A percentile compares a stretch with the other conserved stretches of the same genome.
These are phyloP conservation scores for Rhinophrynus dorsalis DNA, from an alignment of 2,797 vertebrate genomes.

Conservation along the genomic window DNA sequence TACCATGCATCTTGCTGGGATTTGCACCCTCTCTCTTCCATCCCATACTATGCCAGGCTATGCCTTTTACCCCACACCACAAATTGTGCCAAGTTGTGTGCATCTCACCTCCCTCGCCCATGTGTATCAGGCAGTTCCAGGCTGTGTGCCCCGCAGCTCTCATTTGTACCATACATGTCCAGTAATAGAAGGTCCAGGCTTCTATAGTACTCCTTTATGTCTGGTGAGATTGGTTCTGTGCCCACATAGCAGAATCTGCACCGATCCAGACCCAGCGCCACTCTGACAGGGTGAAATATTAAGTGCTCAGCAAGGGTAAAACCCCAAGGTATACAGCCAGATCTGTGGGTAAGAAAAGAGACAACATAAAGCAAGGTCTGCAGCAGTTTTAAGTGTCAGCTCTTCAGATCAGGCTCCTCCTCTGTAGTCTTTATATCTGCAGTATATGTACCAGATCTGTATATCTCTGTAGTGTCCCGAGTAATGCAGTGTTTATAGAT, in stretches of 20 bases:
- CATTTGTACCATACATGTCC: neutral
- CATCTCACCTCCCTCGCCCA: conserved; percentile 1
- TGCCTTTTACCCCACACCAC: too few relatives aligned
- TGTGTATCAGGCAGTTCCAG: neutral
- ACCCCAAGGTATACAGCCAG: neutral
- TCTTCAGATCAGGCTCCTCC: too few relatives aligned
- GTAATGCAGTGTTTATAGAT: too few relatives aligned
- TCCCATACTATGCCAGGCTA: too few relatives aligned
- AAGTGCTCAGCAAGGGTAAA: neutral
- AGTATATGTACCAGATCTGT: too few relatives aligned
- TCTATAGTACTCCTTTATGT: neutral
- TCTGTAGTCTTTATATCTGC: too few relatives aligned
- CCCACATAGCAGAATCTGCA: conserved; percentile 14
- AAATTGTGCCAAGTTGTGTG: too few relatives aligned
- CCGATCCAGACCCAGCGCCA: conserved; percentile 9
- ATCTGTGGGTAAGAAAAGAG: neutral
- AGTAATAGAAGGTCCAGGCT: neutral
- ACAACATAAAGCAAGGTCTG: neutral
- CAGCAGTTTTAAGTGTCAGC: too few relatives aligned
- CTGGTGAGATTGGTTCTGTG: neutral
- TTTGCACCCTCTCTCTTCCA: too few relatives aligned
- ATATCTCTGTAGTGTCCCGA: too few relatives aligned
- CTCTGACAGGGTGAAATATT: conserved; percentile 9
- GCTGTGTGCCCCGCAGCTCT: conserved; percentile 11
- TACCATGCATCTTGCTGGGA: too few relatives aligned